Conservation (phyloP, 2,113 vertebrate species). For the Murina feae region DNA sequence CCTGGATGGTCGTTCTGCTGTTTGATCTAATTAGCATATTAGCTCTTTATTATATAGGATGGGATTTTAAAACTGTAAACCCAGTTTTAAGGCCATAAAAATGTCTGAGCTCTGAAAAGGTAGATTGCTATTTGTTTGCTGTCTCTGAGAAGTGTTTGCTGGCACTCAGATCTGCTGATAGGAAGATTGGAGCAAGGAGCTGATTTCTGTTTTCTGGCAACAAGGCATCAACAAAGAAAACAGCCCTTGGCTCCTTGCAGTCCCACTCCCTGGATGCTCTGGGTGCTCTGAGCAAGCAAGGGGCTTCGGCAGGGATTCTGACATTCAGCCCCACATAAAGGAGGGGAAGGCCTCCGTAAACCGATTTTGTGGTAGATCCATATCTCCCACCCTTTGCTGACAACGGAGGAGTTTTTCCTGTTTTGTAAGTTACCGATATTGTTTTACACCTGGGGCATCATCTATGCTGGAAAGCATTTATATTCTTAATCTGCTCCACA, state of each 20-base stretch:
- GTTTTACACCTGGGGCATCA: not conserved
- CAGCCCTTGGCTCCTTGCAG: not conserved
- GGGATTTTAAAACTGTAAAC: not conserved
- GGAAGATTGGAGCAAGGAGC: slow-evolving; percentile 41
- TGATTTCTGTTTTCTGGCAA: slow-evolving; percentile 69
- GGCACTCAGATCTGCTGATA: slow-evolving; percentile 26
- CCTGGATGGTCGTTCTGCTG: no score
- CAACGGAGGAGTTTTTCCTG: slow-evolving; percentile 9
- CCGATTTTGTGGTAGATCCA: fast-evolving
- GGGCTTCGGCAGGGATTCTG: not conserved
- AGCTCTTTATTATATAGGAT: no score
- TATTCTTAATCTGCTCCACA: slow-evolving; percentile 51
- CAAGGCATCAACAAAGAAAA: slow-evolving; percentile 43
- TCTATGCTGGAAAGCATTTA: not conserved
- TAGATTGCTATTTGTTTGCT: slow-evolving; percentile 23
- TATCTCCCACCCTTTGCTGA: not conserved
- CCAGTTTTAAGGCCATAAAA: not conserved
- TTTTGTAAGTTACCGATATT: slow-evolving; percentile 19
- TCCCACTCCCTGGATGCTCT: not conserved
- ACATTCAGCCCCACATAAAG: not conserved
- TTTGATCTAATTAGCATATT: no score
- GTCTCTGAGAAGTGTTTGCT: not conserved
- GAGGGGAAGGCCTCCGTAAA: not conserved
- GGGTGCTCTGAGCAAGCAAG: not conserved
- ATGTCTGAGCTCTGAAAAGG: not conserved